These are phyloP conservation scores for Columbina picui DNA, from an alignment of 2,113 vertebrate genomes.

Conservation along the genomic window DNA sequence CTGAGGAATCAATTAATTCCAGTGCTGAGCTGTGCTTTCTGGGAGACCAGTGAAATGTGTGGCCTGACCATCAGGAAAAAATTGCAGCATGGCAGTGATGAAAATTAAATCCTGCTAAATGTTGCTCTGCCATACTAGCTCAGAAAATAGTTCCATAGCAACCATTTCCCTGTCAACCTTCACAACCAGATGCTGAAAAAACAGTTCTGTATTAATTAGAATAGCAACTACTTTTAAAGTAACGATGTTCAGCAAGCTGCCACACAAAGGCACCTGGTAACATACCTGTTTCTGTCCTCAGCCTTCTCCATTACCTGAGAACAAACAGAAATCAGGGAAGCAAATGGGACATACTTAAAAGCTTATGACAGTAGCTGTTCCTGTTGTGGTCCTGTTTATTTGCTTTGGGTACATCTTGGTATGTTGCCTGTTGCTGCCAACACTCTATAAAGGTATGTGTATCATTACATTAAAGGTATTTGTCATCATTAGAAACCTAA, in stretches of 20 bases:
- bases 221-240: background rate
- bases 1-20: background rate
- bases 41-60: background rate
- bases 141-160: conserved; percentile 54
- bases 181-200: background rate
- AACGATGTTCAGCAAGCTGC: background rate
- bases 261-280: background rate
- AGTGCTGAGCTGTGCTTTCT: background rate
- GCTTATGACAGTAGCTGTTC: background rate
- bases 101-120: conserved; percentile 35
- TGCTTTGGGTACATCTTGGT: background rate
- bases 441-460: background rate
- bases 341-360: background rate
- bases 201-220: background rate
- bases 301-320: background rate
- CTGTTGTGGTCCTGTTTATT: background rate
- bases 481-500: background rate
- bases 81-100: background rate
- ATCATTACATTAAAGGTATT: too few species aligned
- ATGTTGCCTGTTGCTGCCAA: background rate
- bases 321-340: background rate
- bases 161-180: conserved; percentile 25
- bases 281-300: background rate
- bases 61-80: background rate
- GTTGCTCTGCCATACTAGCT: background rate